These are phyloP conservation scores for Zaprionus lineosus DNA, from an alignment of 2,888 invertebrate genomes.

Conservation along the genomic window DNA sequence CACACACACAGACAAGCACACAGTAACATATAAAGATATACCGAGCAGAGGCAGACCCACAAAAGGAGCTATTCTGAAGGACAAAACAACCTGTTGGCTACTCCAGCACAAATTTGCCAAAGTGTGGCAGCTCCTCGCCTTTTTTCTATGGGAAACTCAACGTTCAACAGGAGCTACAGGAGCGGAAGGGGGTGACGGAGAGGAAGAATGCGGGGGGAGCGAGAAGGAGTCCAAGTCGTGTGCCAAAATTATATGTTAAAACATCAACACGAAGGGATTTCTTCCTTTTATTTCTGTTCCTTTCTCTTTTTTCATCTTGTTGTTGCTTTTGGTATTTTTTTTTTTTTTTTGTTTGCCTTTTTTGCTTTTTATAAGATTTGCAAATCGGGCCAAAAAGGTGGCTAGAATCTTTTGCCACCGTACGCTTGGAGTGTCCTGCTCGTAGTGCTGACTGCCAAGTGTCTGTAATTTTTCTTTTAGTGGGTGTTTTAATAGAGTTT, in stretches of 20 bases:
- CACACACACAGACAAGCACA: slow-evolving; percentile 30
- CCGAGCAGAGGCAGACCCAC: slow-evolving; percentile 19
- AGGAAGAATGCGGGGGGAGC: not conserved
- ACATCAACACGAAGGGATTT: slow-evolving; percentile 45
- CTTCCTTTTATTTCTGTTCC: slow-evolving; percentile 9
- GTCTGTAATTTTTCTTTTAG: slow-evolving; percentile 68
- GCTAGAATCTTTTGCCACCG: slow-evolving; percentile 36
- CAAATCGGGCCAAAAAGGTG: slow-evolving; percentile 23
- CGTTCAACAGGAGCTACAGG: too few relatives aligned
- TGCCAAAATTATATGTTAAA: slow-evolving; percentile 75
- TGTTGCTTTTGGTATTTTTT: not conserved
- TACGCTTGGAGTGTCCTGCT: slow-evolving; percentile 42
- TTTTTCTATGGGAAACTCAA: too few relatives aligned
- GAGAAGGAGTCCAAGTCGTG: slow-evolving; percentile 40
- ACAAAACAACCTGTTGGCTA: slow-evolving; percentile 58
- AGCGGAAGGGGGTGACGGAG: too few relatives aligned
- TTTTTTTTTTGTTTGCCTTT: slow-evolving; percentile 20
- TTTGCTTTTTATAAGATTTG: slow-evolving; percentile 65
- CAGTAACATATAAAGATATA: too few relatives aligned
- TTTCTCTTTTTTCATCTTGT: slow-evolving; percentile 8
- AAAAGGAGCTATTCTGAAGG: slow-evolving; percentile 59
- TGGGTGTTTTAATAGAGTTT: slow-evolving; percentile 68
- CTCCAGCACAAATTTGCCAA: slow-evolving; percentile 66
- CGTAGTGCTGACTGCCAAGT: slow-evolving; percentile 66
- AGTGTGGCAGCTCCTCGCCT: slow-evolving; percentile 55